phyloP scores from a whole-genome alignment of 2,888 invertebrate species.

The Platycheirus albimanus region DNA sequence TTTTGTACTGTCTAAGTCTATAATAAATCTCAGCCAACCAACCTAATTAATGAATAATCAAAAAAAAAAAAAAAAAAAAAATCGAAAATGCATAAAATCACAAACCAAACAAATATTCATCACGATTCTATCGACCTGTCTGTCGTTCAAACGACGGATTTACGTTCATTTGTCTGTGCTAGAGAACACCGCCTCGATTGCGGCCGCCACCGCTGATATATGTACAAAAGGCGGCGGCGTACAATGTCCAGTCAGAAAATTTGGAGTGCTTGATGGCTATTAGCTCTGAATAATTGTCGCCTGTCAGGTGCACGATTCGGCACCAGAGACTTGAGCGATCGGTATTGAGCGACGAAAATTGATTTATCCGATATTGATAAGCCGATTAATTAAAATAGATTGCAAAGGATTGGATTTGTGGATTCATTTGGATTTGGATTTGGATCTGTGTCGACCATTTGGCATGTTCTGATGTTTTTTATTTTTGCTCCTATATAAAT shows the following conservation, averaged over 20 bases:
- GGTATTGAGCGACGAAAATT: constrained; percentile 35
- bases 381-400: constrained; percentile 64
- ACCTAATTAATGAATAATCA: constrained; percentile 36
- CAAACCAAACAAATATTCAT: constrained; percentile 54
- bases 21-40: constrained; percentile 47
- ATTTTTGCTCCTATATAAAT: constrained; percentile 18
- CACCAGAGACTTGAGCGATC: constrained; percentile 36
- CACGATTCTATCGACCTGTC: constrained; percentile 64
- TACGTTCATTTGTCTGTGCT: constrained; percentile 25
- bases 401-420: constrained; percentile 42
- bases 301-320: constrained; percentile 58
- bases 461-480: too few relatives aligned
- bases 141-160: constrained; percentile 46
- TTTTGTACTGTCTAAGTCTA: constrained; percentile 36
- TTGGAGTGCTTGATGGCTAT: constrained; percentile 42
- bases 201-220: neutral
- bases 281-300: constrained; percentile 63
- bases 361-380: constrained; percentile 67
- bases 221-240: constrained; percentile 13
- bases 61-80: neutral
- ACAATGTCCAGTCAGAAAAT: constrained; percentile 15
- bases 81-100: constrained; percentile 40
- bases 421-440: constrained; percentile 41
- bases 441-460: constrained; percentile 8
- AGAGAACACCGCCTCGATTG: neutral